Evolutionary conservation across 2,797 vertebrate species (phyloP).

Genomic region (Myripristis murdjan): DNA sequence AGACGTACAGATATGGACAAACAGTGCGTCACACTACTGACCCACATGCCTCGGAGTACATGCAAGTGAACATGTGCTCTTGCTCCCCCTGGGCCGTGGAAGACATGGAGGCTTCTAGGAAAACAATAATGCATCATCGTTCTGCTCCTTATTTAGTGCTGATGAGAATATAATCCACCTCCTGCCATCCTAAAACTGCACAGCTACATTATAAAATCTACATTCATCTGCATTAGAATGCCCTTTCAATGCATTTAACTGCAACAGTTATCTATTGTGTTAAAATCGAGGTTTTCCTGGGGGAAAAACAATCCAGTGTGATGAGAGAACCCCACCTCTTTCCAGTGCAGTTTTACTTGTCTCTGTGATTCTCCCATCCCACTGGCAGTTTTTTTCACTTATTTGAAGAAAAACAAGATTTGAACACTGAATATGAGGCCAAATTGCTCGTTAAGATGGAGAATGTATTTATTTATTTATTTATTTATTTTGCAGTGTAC

Average conservation of each 20-base stretch:
- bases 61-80: slow-evolving; percentile 30
- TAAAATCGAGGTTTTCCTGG: no score
- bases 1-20: slow-evolving; percentile 28
- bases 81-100: not conserved
- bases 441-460: no score
- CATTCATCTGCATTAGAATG: not conserved
- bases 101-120: slow-evolving; percentile 55
- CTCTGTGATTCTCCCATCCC: no score
- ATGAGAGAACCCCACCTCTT: no score
- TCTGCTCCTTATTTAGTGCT: slow-evolving; percentile 37
- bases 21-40: slow-evolving; percentile 4
- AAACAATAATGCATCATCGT: slow-evolving; percentile 27
- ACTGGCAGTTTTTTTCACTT: no score
- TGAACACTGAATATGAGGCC: no score
- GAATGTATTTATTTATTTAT: no score
- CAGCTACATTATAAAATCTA: not conserved
- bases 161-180: not conserved
- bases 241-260: not conserved
- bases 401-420: no score
- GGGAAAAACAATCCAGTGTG: no score
- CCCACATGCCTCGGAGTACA: not conserved
- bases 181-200: not conserved
- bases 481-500: no score
- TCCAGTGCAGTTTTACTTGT: no score
- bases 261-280: no score